A percentile compares a stretch with the other conserved stretches of the same genome.
These are phyloP conservation scores for Drosophila borborema DNA, from an alignment of 2,888 invertebrate species.

Conservation along the genomic window DNA sequence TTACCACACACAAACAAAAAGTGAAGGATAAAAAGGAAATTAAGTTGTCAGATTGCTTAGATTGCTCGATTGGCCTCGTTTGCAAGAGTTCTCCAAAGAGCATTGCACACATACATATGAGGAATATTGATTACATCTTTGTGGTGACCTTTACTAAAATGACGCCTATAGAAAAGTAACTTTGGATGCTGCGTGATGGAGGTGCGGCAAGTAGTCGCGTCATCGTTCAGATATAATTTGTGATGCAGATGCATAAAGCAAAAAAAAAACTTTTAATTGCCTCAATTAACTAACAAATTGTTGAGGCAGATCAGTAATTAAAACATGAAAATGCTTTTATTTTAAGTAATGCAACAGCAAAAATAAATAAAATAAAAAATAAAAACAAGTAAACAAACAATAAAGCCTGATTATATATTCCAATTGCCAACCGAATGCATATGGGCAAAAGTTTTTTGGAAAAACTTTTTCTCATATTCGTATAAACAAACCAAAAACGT, in stretches of 20 bases:
- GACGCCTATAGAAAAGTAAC: constrained; percentile 16
- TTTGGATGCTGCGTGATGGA: constrained; percentile 16
- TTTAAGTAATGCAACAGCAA: constrained; percentile 19
- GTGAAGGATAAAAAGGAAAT: constrained; percentile 4
- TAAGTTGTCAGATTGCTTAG: neutral
- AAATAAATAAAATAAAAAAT: neutral
- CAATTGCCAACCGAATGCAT: constrained; percentile 28
- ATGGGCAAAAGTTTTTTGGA: constrained; percentile 30
- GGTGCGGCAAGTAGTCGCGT: constrained; percentile 21
- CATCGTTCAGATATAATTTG: constrained; percentile 17
- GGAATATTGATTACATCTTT: constrained; percentile 23
- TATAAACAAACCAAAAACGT: neutral
- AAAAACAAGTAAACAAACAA: constrained; percentile 7
- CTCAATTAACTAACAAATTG: constrained; percentile 73
- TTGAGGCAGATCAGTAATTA: constrained; percentile 75
- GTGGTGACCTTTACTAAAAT: constrained; percentile 29
- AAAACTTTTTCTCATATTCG: neutral
- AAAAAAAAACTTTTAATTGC: constrained; percentile 49
- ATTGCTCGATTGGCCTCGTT: constrained; percentile 19
- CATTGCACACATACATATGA: neutral
- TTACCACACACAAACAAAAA: neutral
- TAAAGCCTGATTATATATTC: constrained; percentile 36
- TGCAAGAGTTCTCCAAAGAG: constrained; percentile 9
- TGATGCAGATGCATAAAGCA: constrained; percentile 15
- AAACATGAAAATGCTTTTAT: constrained; percentile 73